phyloP scores from a whole-genome alignment of 2,113 vertebrate species.

The Gymnocephalus cernua region DNA sequence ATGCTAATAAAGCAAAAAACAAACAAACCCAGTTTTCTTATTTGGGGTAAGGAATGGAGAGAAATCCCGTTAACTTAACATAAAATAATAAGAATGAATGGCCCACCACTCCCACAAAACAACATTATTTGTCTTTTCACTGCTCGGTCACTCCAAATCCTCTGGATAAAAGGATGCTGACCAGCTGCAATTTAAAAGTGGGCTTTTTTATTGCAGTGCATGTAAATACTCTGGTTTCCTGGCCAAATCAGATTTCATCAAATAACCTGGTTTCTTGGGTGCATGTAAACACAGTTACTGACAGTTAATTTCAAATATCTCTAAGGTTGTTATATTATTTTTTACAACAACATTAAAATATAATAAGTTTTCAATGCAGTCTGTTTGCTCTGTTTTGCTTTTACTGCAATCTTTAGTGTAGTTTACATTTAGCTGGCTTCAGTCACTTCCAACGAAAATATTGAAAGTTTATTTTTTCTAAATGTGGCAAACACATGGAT shows the following conservation, averaged over 20 bases:
- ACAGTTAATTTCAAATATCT: background rate
- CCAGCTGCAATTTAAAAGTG: background rate
- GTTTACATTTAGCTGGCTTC: constrained; percentile 23
- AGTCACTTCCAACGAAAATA: constrained; percentile 15
- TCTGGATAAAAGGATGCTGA: background rate
- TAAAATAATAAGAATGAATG: background rate
- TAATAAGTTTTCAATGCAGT: background rate
- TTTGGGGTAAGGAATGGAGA: background rate
- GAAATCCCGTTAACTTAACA: background rate
- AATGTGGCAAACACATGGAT: background rate
- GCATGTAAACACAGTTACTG: background rate
- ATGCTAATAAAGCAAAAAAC: background rate
- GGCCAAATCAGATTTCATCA: background rate
- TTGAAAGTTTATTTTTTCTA: constrained; percentile 6
- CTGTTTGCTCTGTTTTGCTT: no score
- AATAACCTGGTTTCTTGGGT: background rate
- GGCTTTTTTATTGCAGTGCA: background rate
- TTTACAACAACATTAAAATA: background rate
- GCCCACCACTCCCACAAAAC: no score
- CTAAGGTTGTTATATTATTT: background rate
- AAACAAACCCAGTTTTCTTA: background rate
- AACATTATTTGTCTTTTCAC: background rate
- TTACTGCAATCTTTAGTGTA: no score
- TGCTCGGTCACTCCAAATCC: background rate
- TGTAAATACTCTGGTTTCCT: background rate